Conservation (phyloP, 2,113 vertebrate genomes). For the mouse (Mus musculus) region DNA sequence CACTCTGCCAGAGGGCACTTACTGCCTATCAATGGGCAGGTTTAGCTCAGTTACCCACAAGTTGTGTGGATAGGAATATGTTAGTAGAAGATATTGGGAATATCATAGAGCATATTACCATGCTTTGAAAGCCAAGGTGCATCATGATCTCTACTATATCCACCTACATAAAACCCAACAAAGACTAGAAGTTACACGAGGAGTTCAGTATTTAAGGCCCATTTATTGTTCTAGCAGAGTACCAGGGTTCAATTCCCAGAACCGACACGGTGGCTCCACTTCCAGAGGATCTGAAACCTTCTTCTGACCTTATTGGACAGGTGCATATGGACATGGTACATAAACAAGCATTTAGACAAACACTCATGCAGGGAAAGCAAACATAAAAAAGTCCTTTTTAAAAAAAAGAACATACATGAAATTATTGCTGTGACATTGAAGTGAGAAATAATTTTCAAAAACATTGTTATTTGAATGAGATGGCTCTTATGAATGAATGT, state of each 20-base stretch:
- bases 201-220: not conserved
- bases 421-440: not conserved
- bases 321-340: not conserved
- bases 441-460: conserved; percentile 28
- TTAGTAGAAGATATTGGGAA: not conserved
- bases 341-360: not conserved
- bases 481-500: conserved; percentile 7
- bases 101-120: not conserved
- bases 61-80: not conserved
- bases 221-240: not conserved
- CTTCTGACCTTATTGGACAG: not conserved
- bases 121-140: conserved; percentile 1
- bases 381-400: not conserved
- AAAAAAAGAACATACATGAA: conserved; percentile 1
- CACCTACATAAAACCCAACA: conserved; percentile 20
- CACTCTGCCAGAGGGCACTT: not conserved
- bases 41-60: not conserved
- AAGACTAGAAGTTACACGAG: not conserved
- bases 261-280: not conserved
- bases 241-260: not conserved
- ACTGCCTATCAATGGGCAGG: not conserved
- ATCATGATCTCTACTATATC: conserved; percentile 4
- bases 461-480: conserved; percentile 13
- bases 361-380: not conserved
- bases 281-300: not conserved